Evolutionary conservation across 1,140 invertebrate genomes (phyloP).

Genomic region (Brachionus manjavacas): DNA sequence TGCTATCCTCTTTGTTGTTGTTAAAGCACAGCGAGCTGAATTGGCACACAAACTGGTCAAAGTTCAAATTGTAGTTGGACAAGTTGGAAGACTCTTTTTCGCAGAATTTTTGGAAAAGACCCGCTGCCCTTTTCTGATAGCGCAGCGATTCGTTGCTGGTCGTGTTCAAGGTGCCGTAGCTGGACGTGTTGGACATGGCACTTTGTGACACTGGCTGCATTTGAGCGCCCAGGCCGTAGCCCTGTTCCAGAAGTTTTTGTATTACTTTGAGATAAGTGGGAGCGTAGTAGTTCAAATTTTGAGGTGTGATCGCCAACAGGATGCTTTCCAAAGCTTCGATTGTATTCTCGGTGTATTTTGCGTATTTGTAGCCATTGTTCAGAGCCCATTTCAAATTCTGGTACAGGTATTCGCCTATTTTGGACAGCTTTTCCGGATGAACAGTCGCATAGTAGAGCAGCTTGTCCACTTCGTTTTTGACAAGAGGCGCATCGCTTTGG

Average conservation of each 20-base stretch:
- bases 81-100: constrained; percentile 36
- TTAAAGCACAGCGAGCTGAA: constrained; percentile 37
- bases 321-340: constrained; percentile 29
- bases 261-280: constrained; percentile 18
- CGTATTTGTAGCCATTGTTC: constrained; percentile 2
- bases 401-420: constrained; percentile 42
- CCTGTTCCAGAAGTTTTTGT: constrained; percentile 28
- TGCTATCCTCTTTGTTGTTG: background rate
- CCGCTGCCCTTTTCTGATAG: constrained; percentile 32
- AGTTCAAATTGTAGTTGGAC: constrained; percentile 24
- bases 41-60: constrained; percentile 36
- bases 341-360: background rate
- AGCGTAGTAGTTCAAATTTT: constrained; percentile 36
- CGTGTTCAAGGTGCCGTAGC: background rate
- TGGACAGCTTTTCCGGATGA: constrained; percentile 32
- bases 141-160: background rate
- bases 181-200: background rate
- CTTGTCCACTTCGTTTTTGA: constrained; percentile 37
- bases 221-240: background rate
- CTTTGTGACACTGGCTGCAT: background rate
- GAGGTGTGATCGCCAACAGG: background rate
- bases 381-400: constrained; percentile 34
- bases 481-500: background rate
- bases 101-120: constrained; percentile 24
- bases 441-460: constrained; percentile 11